phyloP scores from a whole-genome alignment of 2,888 invertebrate genomes.

The Pyrrhopygopsis socrates region DNA sequence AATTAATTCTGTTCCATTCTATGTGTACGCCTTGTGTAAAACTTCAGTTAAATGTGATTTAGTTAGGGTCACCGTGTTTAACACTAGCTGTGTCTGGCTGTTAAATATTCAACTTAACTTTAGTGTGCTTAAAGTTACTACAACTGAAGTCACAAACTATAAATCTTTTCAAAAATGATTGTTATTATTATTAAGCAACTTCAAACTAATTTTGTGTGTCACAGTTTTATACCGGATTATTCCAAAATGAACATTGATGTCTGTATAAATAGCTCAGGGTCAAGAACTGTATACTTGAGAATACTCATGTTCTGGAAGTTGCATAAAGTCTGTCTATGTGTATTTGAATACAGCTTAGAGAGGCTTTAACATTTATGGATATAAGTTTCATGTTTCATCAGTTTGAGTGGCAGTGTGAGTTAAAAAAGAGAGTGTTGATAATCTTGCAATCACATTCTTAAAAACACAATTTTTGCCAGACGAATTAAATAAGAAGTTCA shows the following conservation, averaged over 20 bases:
- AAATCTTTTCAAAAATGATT: slow-evolving; percentile 6
- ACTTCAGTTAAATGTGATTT: slow-evolving; percentile 91
- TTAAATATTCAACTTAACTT: slow-evolving; percentile 49
- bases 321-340: no score
- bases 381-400: no score
- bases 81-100: slow-evolving; percentile 65
- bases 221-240: not conserved
- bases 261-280: no score
- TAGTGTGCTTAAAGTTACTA: slow-evolving; percentile 32
- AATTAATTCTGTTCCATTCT: slow-evolving; percentile 92
- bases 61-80: slow-evolving; percentile 87
- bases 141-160: slow-evolving; percentile 21
- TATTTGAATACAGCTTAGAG: no score
- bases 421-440: no score
- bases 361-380: no score
- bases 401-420: no score
- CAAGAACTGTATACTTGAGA: no score
- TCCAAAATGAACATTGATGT: not conserved
- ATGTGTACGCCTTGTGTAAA: slow-evolving; percentile 89
- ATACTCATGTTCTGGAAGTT: no score
- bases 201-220: not conserved
- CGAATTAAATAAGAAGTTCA: no score
- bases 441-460: no score
- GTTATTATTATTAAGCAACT: not conserved
- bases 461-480: no score